A percentile compares a stretch with the other conserved stretches of the same genome.
Conservation (phyloP, 1,140 invertebrate genomes). For the Gryllus bimaculatus region DNA sequence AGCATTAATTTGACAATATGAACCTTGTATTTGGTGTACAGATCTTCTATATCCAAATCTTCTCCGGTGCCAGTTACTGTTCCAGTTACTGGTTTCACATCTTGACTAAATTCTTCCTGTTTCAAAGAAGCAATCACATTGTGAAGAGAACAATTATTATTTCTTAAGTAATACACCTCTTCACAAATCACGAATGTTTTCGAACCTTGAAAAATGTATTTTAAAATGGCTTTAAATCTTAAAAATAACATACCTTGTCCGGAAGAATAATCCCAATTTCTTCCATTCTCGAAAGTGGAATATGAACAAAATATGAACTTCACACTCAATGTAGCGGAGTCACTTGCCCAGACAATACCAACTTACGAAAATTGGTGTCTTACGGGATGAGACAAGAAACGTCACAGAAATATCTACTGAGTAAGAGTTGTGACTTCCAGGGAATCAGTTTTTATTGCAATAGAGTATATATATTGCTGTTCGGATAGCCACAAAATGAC, state of each 20-base stretch:
- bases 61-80: slow-evolving; percentile 47
- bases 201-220: neutral
- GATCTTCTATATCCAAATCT: slow-evolving; percentile 77
- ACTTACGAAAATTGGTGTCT: too few species aligned
- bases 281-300: slow-evolving; percentile 43
- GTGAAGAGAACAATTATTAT: neutral
- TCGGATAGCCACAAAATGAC: too few species aligned
- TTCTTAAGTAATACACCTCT: too few species aligned
- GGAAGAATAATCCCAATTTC: slow-evolving; percentile 57
- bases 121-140: slow-evolving; percentile 23
- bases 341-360: neutral
- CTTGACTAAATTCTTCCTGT: slow-evolving; percentile 50
- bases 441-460: too few species aligned
- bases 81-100: slow-evolving; percentile 45
- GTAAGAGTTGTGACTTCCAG: too few species aligned
- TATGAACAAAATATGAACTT: neutral
- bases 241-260: slow-evolving; percentile 46
- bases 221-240: neutral
- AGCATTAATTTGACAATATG: neutral
- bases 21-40: slow-evolving; percentile 91
- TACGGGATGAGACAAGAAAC: too few species aligned
- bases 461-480: too few species aligned
- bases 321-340: neutral
- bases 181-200: neutral
- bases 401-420: too few species aligned